phyloP scores from a whole-genome alignment of 2,888 invertebrate species.

The Gibbula magus region DNA sequence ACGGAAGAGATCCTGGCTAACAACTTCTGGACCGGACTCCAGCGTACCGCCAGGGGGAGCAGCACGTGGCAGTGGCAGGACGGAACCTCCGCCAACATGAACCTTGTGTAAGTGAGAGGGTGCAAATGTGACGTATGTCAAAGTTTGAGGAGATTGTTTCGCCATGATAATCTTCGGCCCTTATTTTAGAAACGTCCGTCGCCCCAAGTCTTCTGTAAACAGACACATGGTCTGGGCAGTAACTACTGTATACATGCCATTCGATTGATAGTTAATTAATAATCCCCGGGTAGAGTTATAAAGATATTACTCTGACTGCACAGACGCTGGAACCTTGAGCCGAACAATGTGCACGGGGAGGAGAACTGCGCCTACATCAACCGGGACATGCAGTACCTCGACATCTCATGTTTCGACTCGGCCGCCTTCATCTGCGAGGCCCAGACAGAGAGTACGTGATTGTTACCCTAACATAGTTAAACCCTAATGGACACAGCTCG shows the following conservation, averaged over 20 bases:
- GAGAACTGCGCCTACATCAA: slow-evolving; percentile 54
- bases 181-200: not conserved
- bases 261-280: too few species aligned
- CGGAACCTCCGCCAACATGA: slow-evolving; percentile 42
- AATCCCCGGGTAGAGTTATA: too few species aligned
- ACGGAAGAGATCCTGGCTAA: slow-evolving; percentile 29
- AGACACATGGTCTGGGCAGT: too few species aligned
- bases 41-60: slow-evolving; percentile 26
- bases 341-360: slow-evolving; percentile 52
- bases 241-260: too few species aligned
- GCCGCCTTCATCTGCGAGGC: slow-evolving; percentile 55
- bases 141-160: not conserved
- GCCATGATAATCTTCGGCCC: not conserved
- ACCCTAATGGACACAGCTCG: too few species aligned
- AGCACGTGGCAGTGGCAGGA: slow-evolving; percentile 50
- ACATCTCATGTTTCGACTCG: slow-evolving; percentile 44
- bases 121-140: not conserved
- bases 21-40: slow-evolving; percentile 51
- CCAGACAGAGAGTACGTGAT: slow-evolving; percentile 48
- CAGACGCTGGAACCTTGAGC: slow-evolving; percentile 59
- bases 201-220: too few species aligned
- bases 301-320: slow-evolving; percentile 23
- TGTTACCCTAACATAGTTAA: too few species aligned
- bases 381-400: slow-evolving; percentile 50
- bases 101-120: slow-evolving; percentile 42